A percentile compares a stretch with the other conserved stretches of the same genome.
Conservation (phyloP, 2,797 vertebrate genomes). For the Ptychadena robeensis region DNA sequence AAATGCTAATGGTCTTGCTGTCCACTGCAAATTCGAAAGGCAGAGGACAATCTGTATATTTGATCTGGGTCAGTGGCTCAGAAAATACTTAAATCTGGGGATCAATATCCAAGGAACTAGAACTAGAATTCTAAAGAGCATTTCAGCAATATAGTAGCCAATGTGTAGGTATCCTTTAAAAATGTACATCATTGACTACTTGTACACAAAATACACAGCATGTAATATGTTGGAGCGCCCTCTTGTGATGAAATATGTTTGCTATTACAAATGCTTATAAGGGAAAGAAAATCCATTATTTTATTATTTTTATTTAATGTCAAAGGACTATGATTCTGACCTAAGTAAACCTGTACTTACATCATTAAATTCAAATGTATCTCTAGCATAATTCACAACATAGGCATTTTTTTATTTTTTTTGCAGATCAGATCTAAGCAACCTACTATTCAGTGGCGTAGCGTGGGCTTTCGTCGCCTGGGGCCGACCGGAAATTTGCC, state of each 20-base stretch:
- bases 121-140: neutral
- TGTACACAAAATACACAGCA: neutral
- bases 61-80: neutral
- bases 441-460: no score
- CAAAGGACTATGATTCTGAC: no score
- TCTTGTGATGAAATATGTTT: conserved; percentile 34
- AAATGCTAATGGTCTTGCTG: neutral
- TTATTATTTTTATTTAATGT: no score
- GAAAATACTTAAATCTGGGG: neutral
- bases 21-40: neutral
- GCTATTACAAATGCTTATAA: neutral
- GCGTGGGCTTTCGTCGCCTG: no score
- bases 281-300: no score
- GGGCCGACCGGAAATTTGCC: no score
- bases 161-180: neutral
- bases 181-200: no score
- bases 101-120: neutral
- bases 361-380: no score
- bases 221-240: conserved; percentile 14
- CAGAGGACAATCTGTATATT: neutral
- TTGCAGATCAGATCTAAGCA: no score
- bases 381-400: no score
- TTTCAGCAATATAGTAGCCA: neutral
- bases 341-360: no score
- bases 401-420: no score